Evolutionary conservation across 2,113 vertebrate species (phyloP), one percentile per base, ranked within the genome.

Genomic region (Gulo gulo): DNA sequence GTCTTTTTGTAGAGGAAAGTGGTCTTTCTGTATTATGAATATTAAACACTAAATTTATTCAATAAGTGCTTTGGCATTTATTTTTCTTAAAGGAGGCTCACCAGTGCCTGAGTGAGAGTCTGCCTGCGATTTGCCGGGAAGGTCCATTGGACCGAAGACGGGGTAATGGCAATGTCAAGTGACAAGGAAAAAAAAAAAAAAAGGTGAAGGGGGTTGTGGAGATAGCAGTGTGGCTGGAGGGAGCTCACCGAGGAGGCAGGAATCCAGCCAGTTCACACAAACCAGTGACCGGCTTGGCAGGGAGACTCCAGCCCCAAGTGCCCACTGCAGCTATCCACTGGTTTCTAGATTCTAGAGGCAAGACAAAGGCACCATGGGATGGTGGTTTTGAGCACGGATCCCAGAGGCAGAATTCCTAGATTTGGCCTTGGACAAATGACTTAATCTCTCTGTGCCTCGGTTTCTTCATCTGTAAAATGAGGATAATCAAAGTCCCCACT

Each of bases 21-120:
- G 39, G 83, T 55, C 82, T 95, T 91, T 93, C 61, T 39, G 34
- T 55, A 36, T 34, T 79, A 78, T 67, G 93, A 97, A 96, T 95
- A 96, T 90, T 95, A 63, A 95, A 61, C 6, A 81, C 42, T n/a
- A 0, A 3, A 26, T 90, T 73, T 74, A 79, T 57, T 89, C 23
- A 45, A 65, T 88, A 90, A n/a, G 65, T 16, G 31, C 45, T 90
- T 63, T 12, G 6, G 36, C 76, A n/a, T 88, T 96, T 83, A 4
- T 83, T 47, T 80, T 96, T 87, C 74, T 95, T 95, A 76, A 79
- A 96, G 78, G 59, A 50, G 52, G 80, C 21, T 79, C 47, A 92
- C 4, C 2, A 55, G 39, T 42, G 24, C 16, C 34, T 14, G 23
- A 80, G 26, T 23, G 69, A 86, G 73, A 82, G 21, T 63, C 16